A percentile compares a stretch with the other conserved stretches of the same genome.
These are phyloP conservation scores for Drosophila trapezifrons DNA, from an alignment of 1,140 invertebrate genomes.

Conservation along the genomic window DNA sequence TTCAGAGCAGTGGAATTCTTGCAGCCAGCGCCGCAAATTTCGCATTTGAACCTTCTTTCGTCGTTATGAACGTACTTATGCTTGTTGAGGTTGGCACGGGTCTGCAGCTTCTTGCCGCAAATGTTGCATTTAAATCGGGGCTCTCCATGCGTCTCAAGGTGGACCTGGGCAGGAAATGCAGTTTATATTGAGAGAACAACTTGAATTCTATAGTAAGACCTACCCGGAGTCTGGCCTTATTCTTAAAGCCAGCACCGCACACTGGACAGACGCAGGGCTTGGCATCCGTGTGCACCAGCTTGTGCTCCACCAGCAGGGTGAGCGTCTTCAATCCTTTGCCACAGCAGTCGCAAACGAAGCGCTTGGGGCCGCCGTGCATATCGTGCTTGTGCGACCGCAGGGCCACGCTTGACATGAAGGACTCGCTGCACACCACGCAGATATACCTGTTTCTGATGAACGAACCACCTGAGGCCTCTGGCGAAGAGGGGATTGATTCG, in stretches of 20 bases:
- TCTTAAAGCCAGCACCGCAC: slow-evolving; percentile 57
- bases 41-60: slow-evolving; percentile 82
- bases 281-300: slow-evolving; percentile 84
- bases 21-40: slow-evolving; percentile 68
- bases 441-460: background rate
- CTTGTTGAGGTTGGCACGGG: slow-evolving; percentile 84
- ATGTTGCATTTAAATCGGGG: slow-evolving; percentile 84
- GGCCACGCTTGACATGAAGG: slow-evolving; percentile 60
- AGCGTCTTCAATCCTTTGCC: slow-evolving; percentile 84
- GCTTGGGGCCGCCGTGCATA: slow-evolving; percentile 82
- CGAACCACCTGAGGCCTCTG: background rate
- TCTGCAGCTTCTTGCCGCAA: slow-evolving; percentile 84
- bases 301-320: slow-evolving; percentile 84
- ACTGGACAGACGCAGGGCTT: slow-evolving; percentile 50
- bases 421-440: slow-evolving; percentile 78
- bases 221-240: slow-evolving; percentile 53
- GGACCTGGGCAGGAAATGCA: slow-evolving; percentile 30
- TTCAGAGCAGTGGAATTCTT: slow-evolving; percentile 84
- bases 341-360: slow-evolving; percentile 85
- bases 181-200: background rate
- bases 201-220: background rate
- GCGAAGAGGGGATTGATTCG: background rate
- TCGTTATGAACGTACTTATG: slow-evolving; percentile 85
- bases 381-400: slow-evolving; percentile 79
- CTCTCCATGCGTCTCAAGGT: slow-evolving; percentile 81